Evolutionary conservation across 2,797 vertebrate genomes (phyloP), one percentile per base, ranked within the genome.

Genomic region (Nasua narica): DNA sequence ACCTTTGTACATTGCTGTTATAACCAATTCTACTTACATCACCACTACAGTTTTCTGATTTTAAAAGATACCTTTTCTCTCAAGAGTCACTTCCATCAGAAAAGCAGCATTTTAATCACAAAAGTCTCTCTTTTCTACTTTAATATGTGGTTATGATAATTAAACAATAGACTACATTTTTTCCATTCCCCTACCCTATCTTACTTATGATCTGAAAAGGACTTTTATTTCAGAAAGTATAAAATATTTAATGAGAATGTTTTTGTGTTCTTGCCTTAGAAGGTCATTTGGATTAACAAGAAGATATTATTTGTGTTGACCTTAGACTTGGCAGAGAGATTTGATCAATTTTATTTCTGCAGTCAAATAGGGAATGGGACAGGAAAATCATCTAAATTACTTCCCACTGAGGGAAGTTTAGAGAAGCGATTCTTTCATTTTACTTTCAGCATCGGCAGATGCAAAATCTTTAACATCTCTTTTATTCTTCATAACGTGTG

Each of bases 331-430:
- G 54, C 70, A 92, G 14, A 48, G 37, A 89, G 14, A 94, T 46
- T 16, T 48, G 29, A 93, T 82, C 37, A 78, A 76, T 95, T 91
- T 96, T 86, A 84, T 87, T 93, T 87, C 84, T 94, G 21, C 27
- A 62, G 35, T 10, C 50, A 23, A 91, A 86, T 50, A 54, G 40
- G 43, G 89, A 93, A 69, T 74, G 13, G n/a, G 89, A 92, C 60
- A 92, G 11, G 25, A 83, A 92, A 81, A 82, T 15, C 72, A 60
- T 40, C 16, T 29, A 79, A 43, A 92, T 84, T 48, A 0, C 29
- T 62, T 94, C 21, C 7, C 5, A 16, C 11, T 35, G 16, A 90
- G 77, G 76, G 77, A 13, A 25, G 11, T 74, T 92, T 81, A 92
- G 52, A 95, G 83, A 18, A 96, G 2, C 32, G 52, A 1, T 95